Evolutionary conservation across 2,113 vertebrate genomes (phyloP), one percentile per base, ranked within the genome.

Genomic region (Phainopepla nitens): DNA sequence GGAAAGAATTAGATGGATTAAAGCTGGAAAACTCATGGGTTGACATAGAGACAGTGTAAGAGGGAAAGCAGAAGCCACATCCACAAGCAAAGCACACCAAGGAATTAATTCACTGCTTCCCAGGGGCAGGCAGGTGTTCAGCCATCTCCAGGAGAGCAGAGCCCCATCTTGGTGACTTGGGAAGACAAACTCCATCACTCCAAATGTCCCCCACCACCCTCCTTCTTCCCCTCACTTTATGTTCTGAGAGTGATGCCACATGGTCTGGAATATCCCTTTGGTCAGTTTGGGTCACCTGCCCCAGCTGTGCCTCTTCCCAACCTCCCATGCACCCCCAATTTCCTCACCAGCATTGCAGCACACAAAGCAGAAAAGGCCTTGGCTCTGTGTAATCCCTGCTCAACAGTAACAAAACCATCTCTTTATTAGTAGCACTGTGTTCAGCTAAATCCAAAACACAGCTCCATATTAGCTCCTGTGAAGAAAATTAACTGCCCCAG

Each of bases 331-430:
- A 73, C 2, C 10, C 35, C 15, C 68, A 58, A 2, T 6, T 13
- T 51, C 44, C 51, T 66, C 0, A 0, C 51, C 42, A 50, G 76
- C 0, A 0, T 19, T 9, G 35, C 6, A 44, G 39, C 39, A 39
- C 39, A 39, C 39, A 39, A 81, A 51, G 44, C 33, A 82, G 36
- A 29, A 51, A 28, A 66, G 27, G 13, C 19, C 28, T 64, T 27
- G 66, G 35, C 5, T 42, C 11, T 49, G 21, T 56, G 35, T 4
- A 4, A 56, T 20, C 4, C 29, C 44, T 44, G 2, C 19, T 51
- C 36, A 45, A 7, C 45, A 51, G 39, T 16, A 66, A 44, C 14
- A 21, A 71, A 81, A 89, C 4, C 4, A 36, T 17, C 28, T 58
- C 33, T 58, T 66, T 66, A 28, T 39, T 3, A 81, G 2, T 15